These are phyloP conservation scores for Oryctolagus cuniculus DNA, from an alignment of 2,113 vertebrate genomes.

Conservation along the genomic window DNA sequence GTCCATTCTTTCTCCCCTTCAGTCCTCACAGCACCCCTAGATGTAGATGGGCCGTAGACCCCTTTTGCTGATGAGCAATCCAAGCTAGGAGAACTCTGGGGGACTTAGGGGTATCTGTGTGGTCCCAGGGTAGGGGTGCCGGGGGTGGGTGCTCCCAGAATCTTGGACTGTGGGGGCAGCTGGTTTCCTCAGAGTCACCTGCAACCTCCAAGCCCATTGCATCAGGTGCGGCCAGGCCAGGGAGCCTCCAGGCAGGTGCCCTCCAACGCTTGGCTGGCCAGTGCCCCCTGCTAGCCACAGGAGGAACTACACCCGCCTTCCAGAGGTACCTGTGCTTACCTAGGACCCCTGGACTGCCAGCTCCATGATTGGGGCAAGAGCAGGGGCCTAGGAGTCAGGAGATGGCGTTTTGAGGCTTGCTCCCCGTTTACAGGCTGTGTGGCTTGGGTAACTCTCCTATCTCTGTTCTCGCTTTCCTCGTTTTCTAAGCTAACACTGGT, in stretches of 20 bases:
- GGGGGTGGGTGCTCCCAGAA: neutral
- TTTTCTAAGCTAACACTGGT: neutral
- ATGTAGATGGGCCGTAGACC: neutral
- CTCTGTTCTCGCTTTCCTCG: neutral
- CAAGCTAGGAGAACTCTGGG: neutral
- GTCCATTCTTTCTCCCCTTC: neutral
- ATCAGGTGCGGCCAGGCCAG: neutral
- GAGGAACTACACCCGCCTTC: neutral
- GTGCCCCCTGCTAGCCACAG: constrained; percentile 64
- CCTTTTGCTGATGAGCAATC: neutral
- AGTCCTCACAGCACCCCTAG: neutral
- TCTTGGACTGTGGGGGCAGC: neutral
- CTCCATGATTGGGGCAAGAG: neutral
- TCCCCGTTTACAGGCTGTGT: neutral
- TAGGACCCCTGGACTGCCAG: too few species aligned
- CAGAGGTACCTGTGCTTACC: neutral
- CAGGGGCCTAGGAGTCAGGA: neutral
- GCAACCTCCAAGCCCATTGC: neutral
- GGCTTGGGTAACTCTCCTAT: neutral
- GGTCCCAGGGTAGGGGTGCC: neutral
- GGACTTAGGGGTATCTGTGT: neutral
- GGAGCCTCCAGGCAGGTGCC: too few species aligned
- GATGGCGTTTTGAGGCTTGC: neutral
- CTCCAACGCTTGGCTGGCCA: neutral
- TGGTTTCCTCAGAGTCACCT: neutral